These are phyloP conservation scores for Xylota segnis DNA, from an alignment of 2,888 invertebrate species.

Conservation along the genomic window DNA sequence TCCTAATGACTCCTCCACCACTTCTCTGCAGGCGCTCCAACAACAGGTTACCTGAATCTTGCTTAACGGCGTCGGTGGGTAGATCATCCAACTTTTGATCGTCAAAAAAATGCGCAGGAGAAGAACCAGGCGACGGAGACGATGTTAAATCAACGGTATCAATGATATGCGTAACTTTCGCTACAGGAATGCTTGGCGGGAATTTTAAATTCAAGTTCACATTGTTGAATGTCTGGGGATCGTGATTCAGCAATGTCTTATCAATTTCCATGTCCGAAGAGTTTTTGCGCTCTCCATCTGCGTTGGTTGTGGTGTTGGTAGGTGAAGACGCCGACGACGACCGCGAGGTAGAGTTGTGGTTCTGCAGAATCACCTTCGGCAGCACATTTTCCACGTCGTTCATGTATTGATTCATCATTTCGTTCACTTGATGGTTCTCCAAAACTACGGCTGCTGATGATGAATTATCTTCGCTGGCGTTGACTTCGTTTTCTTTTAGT, in stretches of 20 bases:
- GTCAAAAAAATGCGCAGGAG: constrained; percentile 80
- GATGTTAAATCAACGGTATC: constrained; percentile 83
- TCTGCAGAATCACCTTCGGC: constrained; percentile 63
- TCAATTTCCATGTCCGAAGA: constrained; percentile 84
- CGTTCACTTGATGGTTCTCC: constrained; percentile 61
- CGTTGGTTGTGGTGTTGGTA: background rate
- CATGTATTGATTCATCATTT: constrained; percentile 67
- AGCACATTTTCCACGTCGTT: constrained; percentile 64
- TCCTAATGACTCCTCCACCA: constrained; percentile 77
- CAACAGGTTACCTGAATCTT: constrained; percentile 72
- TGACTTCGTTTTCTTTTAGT: constrained; percentile 60
- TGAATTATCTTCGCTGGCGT: constrained; percentile 69
- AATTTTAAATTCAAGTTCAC: constrained; percentile 73
- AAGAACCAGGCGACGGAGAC: constrained; percentile 82
- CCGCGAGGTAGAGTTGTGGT: constrained; percentile 39
- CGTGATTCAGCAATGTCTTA: constrained; percentile 81
- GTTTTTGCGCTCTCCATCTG: constrained; percentile 56
- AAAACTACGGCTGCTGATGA: constrained; percentile 71
- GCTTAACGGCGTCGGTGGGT: constrained; percentile 25
- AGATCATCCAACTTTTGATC: constrained; percentile 60
- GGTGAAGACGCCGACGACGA: constrained; percentile 35
- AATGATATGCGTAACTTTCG: constrained; percentile 77
- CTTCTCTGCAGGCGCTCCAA: constrained; percentile 75
- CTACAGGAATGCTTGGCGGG: constrained; percentile 67
- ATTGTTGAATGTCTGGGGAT: constrained; percentile 83